Percentiles rank a stretch among this genome's conserved stretches.
These are phyloP conservation scores for Trissolcus japonicus DNA, from an alignment of 2,888 invertebrate species.

Conservation along the genomic window DNA sequence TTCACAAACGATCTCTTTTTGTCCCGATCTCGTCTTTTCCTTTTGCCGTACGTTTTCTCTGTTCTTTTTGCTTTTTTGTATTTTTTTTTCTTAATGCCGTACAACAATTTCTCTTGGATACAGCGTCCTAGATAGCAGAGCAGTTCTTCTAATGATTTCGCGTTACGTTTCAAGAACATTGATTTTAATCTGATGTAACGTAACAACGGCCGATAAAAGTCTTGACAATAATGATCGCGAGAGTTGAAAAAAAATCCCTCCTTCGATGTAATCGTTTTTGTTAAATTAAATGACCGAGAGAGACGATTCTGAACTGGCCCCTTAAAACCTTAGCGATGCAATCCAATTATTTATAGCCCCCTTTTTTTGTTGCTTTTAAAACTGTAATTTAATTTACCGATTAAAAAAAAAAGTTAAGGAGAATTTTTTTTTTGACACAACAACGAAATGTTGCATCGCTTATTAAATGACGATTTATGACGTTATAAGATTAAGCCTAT, in stretches of 20 bases:
- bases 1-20: constrained; percentile 26
- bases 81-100: constrained; percentile 20
- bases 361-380: no score
- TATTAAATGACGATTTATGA: constrained; percentile 38
- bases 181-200: constrained; percentile 54
- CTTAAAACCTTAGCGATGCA: no score
- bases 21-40: not conserved
- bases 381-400: no score
- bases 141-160: constrained; percentile 51
- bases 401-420: no score
- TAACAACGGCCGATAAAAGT: constrained; percentile 51
- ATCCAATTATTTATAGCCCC: no score
- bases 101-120: constrained; percentile 36
- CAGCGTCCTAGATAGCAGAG: constrained; percentile 12
- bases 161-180: constrained; percentile 52
- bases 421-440: no score
- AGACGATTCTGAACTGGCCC: not conserved
- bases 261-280: constrained; percentile 36
- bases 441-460: constrained; percentile 8
- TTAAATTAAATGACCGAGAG: constrained; percentile 35
- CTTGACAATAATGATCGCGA: constrained; percentile 30
- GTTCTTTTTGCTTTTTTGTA: constrained; percentile 1
- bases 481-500: constrained; percentile 29
- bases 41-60: constrained; percentile 1
- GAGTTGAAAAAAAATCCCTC: constrained; percentile 22